Percentiles rank a stretch among this genome's conserved stretches.
These are phyloP conservation scores for Macrostomum lignano DNA, from an alignment of 1,140 invertebrate species.

Conservation along the genomic window DNA sequence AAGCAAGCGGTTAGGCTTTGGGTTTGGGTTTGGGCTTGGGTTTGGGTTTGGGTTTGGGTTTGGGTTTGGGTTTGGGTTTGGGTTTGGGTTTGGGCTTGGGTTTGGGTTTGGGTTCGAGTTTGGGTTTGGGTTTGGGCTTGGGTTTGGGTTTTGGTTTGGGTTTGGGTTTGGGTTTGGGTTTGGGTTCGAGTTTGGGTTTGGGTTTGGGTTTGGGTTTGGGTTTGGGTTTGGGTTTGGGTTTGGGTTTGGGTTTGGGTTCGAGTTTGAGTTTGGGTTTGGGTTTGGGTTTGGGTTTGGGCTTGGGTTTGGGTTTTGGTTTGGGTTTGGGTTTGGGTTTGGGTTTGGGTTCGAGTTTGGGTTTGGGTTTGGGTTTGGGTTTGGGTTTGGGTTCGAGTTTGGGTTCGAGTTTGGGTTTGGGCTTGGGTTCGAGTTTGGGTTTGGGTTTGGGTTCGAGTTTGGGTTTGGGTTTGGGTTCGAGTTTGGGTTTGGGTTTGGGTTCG, in stretches of 20 bases:
- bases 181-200: conserved; percentile 11
- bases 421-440: too few relatives aligned
- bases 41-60: too few relatives aligned
- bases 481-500: too few relatives aligned
- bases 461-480: too few relatives aligned
- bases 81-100: too few relatives aligned
- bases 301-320: too few relatives aligned
- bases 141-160: too few relatives aligned
- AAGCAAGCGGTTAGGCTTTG: too few relatives aligned
- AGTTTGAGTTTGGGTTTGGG: conserved; percentile 9
- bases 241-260: conserved; percentile 9
- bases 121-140: not conserved
- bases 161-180: conserved; percentile 13
- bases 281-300: conserved; percentile 9
- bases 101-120: not conserved
- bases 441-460: too few relatives aligned
- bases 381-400: conserved; percentile 9
- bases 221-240: conserved; percentile 9
- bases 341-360: conserved; percentile 10
- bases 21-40: too few relatives aligned
- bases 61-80: too few relatives aligned
- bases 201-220: conserved; percentile 11
- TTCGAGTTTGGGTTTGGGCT: too few relatives aligned
- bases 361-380: conserved; percentile 10
- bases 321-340: conserved; percentile 10